Evolutionary conservation across 1,140 invertebrate species (phyloP).

Genomic region (Drosophila elegans): DNA sequence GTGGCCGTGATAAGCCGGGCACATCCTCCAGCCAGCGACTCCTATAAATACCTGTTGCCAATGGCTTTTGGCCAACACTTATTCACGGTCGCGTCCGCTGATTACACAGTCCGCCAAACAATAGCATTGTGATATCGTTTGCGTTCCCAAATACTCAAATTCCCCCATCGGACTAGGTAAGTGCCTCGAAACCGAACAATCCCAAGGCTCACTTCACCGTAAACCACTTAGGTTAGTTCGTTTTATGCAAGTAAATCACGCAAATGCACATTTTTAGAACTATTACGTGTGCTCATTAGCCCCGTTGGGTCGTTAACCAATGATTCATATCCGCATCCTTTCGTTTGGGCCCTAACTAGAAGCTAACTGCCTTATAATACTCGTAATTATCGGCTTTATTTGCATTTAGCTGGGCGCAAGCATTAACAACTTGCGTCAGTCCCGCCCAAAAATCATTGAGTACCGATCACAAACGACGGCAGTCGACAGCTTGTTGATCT

Average conservation of each 20-base stretch:
- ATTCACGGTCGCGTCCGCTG: conserved; percentile 35
- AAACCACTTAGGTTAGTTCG: conserved; percentile 17
- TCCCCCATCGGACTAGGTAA: conserved; percentile 28
- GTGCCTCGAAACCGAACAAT: not conserved
- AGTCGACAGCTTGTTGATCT: conserved; percentile 16
- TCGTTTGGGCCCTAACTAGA: conserved; percentile 2
- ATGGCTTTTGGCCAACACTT: conserved; percentile 40
- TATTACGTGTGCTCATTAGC: not conserved
- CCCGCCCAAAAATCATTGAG: conserved; percentile 37
- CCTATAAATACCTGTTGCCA: conserved; percentile 62
- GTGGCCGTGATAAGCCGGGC: conserved; percentile 16
- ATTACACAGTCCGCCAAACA: conserved; percentile 25
- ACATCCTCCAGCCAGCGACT: conserved; percentile 34
- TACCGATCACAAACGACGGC: conserved; percentile 4
- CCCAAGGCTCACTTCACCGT: not conserved
- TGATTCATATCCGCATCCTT: conserved; percentile 38
- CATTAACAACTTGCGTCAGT: conserved; percentile 30
- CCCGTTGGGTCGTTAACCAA: not conserved
- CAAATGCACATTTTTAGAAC: conserved; percentile 23
- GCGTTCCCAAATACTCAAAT: conserved; percentile 41
- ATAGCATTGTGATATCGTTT: conserved; percentile 6
- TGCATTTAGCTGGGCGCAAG: conserved; percentile 9
- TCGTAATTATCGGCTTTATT: conserved; percentile 18
- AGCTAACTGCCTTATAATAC: conserved; percentile 14
- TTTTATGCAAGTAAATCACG: conserved; percentile 3